Percentiles rank a stretch among this genome's conserved stretches.
phyloP scores from a whole-genome alignment of 53 echinoderm and acorn worm species.

The Crossaster papposus region DNA sequence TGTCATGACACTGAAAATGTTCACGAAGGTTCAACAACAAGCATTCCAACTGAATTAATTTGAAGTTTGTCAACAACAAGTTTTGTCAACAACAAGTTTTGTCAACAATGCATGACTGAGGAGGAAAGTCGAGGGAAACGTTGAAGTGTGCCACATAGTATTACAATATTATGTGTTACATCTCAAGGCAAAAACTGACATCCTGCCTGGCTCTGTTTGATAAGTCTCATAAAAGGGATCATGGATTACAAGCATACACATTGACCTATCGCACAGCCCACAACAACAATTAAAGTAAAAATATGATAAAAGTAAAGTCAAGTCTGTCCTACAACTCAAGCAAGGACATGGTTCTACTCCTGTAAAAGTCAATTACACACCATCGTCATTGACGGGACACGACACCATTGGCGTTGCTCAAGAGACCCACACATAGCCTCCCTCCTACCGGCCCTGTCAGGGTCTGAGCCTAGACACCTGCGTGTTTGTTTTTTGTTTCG shows the following conservation, averaged over 20 bases:
- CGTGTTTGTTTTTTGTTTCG: background rate
- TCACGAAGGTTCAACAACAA: too few relatives aligned
- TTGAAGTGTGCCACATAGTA: too few relatives aligned
- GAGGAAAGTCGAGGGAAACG: too few relatives aligned
- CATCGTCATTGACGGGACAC: conserved; percentile 20
- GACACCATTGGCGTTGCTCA: background rate
- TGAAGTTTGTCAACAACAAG: too few relatives aligned
- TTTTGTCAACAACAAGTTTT: too few relatives aligned
- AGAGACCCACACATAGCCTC: conserved; percentile 31
- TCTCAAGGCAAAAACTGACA: background rate
- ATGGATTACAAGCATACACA: background rate
- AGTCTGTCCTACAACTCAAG: background rate
- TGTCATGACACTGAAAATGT: too few relatives aligned
- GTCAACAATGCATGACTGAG: too few relatives aligned
- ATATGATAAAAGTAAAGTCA: background rate
- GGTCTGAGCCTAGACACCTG: conserved; percentile 37
- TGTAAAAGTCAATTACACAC: conserved; percentile 22
- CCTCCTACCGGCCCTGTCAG: conserved; percentile 4
- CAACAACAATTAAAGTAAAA: background rate
- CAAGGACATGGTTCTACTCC: conserved; percentile 46
- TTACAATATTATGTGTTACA: too few relatives aligned
- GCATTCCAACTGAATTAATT: too few relatives aligned
- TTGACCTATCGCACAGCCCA: background rate
- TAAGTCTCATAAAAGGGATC: background rate
- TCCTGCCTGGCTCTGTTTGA: background rate